A percentile compares a stretch with the other conserved stretches of the same genome.
These are phyloP conservation scores for Sus cebifrons DNA, from an alignment of 2,797 vertebrate genomes.

Conservation along the genomic window DNA sequence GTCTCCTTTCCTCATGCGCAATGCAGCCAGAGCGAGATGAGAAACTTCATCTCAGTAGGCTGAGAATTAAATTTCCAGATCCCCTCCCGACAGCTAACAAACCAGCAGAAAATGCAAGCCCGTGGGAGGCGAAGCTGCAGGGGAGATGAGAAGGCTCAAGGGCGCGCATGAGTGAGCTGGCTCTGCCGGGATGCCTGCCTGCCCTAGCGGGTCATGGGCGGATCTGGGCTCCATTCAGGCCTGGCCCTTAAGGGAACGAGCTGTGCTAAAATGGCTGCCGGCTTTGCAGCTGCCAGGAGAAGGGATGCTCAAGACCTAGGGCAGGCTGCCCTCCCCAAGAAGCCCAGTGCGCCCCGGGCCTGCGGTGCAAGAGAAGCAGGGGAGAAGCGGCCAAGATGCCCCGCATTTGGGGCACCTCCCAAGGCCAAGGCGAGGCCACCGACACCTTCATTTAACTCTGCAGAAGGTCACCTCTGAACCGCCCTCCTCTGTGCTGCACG, in stretches of 20 bases:
- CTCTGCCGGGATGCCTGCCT: too few relatives aligned
- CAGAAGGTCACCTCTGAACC: neutral
- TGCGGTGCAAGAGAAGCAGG: too few relatives aligned
- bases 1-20: rapidly evolving
- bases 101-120: neutral
- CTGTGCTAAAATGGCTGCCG: constrained; percentile 31
- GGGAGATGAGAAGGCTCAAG: neutral
- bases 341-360: neutral
- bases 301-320: rapidly evolving
- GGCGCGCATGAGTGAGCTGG: neutral
- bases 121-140: neutral
- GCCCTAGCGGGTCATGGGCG: rapidly evolving
- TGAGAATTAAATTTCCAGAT: neutral
- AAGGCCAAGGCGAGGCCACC: neutral
- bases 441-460: neutral
- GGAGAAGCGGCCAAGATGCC: rapidly evolving
- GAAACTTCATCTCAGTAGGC: rapidly evolving
- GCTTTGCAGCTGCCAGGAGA: rapidly evolving
- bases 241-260: too few relatives aligned
- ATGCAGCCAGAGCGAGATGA: neutral
- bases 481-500: neutral
- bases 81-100: neutral
- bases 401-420: neutral
- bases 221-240: rapidly evolving
- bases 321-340: neutral